Evolutionary conservation across 2,888 invertebrate species (phyloP).

Genomic region (Nomada lathburiana): DNA sequence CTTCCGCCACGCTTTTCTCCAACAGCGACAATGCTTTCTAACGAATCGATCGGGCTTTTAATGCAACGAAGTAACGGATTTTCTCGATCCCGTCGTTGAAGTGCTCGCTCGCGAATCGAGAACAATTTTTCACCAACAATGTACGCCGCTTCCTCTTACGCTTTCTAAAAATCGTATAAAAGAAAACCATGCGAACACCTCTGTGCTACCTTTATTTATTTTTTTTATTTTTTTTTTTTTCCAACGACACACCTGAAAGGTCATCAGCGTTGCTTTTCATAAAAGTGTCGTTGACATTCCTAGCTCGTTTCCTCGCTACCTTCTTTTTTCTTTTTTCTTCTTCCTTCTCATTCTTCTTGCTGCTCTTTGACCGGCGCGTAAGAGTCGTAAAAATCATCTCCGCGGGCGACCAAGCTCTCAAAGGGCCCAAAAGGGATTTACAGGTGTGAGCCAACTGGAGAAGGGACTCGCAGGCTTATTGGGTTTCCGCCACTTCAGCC

Average conservation of each 20-base stretch:
- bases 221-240: not conserved
- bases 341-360: not conserved
- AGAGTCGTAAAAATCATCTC: slow-evolving; percentile 55
- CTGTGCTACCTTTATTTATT: not conserved
- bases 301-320: not conserved
- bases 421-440: slow-evolving; percentile 50
- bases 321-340: not conserved
- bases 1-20: slow-evolving; percentile 47
- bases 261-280: slow-evolving; percentile 2
- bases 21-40: slow-evolving; percentile 70
- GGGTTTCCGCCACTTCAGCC: slow-evolving; percentile 41
- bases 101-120: slow-evolving; percentile 5
- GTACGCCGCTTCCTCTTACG: not conserved
- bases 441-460: slow-evolving; percentile 51
- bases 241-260: not conserved
- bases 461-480: slow-evolving; percentile 37
- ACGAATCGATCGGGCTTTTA: slow-evolving; percentile 67
- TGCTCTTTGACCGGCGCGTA: slow-evolving; percentile 12
- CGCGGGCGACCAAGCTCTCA: slow-evolving; percentile 45
- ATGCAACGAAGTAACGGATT: slow-evolving; percentile 50
- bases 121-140: slow-evolving; percentile 17
- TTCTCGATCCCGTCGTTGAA: not conserved
- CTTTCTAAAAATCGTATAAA: not conserved
- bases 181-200: too few relatives aligned
- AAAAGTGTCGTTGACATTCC: slow-evolving; percentile 39